Base-by-base conservation (phyloP, 2,797 vertebrate genomes). In the Erpetoichthys calabaricus region DNA sequence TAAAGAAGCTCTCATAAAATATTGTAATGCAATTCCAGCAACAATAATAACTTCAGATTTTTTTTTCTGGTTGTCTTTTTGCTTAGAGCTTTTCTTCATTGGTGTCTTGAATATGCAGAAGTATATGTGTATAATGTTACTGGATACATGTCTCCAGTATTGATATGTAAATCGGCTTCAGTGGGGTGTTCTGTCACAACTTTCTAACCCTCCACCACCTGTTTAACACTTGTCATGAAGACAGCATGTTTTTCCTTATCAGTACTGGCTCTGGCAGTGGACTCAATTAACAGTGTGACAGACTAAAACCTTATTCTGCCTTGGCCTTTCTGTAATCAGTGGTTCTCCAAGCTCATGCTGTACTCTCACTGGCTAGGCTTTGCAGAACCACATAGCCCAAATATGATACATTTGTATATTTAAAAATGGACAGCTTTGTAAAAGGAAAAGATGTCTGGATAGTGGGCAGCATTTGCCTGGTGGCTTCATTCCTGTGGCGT, bases 371-470 rank as follows among this genome's bases (percentile, higher is more conserved):
- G 64, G 65, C 56, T 45, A 56, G 59, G 65, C 50, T 53, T 55
- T 9, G 58, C n/a, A 45, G 52, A 25, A 61, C 42, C 41, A 61
- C 54, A 25, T 25, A 52, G 47, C 60, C 55, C n/a, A 10, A 10
- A 51, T 25, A 25, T 25, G 25, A 25, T 25, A 25, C 25, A 25
- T 25, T 25, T 25, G 25, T 25, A 25, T 25, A 25, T 25, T 25
- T 25, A 25, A 70, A 55, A 52, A 95, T 95, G 91, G 88, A 92
- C 65, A 68, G 81, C 58, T 57, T 80, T 25, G 71, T 91, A 4
- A 79, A 73, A 74, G 86, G 85, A 70, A 92, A 86, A 77, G 81
- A 84, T 64, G 8, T 89, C 57, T 93, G 90, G 91, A 85, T 94
- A 58, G 72, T 89, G 69, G 87, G 79, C 60, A 86, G 87, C 43